These are phyloP conservation scores for Orthonyx spaldingii DNA, from an alignment of 2,113 vertebrate genomes.

Conservation along the genomic window DNA sequence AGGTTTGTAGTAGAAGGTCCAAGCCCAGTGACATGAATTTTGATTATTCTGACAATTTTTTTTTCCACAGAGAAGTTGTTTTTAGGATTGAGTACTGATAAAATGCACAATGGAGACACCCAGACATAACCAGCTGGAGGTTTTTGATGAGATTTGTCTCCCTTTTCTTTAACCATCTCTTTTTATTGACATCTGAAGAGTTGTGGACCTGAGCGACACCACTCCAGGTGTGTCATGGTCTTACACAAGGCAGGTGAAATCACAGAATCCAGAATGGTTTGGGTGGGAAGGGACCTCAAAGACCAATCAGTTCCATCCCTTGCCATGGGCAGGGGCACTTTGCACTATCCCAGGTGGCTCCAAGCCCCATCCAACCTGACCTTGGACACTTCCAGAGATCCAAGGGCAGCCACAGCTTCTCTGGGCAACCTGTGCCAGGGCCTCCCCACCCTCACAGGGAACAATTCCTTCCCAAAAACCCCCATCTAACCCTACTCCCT, in stretches of 20 bases:
- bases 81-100: not conserved
- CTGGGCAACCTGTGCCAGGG: not conserved
- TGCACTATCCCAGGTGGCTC: fast-evolving
- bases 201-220: not conserved
- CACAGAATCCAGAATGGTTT: not conserved
- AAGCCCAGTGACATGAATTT: not conserved
- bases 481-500: fast-evolving
- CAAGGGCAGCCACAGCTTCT: not conserved
- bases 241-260: not conserved
- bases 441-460: fast-evolving
- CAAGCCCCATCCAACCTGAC: fast-evolving
- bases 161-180: fast-evolving
- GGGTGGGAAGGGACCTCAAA: not conserved
- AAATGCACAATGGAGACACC: not conserved
- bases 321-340: not conserved
- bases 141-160: not conserved
- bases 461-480: fast-evolving
- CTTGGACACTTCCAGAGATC: not conserved
- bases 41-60: not conserved
- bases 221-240: fast-evolving
- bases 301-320: fast-evolving
- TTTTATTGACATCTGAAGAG: not conserved
- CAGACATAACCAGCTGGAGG: not conserved
- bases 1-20: not conserved
- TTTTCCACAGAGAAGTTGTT: not conserved